phyloP scores from a whole-genome alignment of 2,113 vertebrate genomes.

The Uria lomvia region DNA sequence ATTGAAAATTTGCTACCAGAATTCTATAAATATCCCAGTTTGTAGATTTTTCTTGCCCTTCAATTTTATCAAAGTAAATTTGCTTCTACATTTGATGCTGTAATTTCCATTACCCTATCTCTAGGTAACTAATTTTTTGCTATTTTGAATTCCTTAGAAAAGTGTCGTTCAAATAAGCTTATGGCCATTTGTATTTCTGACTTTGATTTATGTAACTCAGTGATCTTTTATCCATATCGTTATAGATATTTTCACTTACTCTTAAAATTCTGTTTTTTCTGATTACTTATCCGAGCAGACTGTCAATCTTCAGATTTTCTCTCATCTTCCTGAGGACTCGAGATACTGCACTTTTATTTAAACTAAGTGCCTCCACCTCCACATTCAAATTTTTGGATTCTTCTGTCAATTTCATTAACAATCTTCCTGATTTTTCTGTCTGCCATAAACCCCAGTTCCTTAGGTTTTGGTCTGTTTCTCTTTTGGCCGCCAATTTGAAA shows the following conservation, averaged over 20 bases:
- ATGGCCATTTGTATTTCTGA: background rate
- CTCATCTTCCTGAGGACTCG: background rate
- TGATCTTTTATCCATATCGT: background rate
- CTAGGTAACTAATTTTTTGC: background rate
- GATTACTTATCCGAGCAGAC: background rate
- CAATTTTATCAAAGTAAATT: background rate
- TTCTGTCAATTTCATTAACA: background rate
- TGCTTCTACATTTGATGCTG: background rate
- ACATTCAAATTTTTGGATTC: background rate
- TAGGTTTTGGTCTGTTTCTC: background rate
- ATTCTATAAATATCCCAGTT: background rate
- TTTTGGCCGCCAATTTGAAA: background rate
- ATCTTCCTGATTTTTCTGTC: background rate
- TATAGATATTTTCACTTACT: background rate
- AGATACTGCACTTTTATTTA: background rate
- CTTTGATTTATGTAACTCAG: background rate
- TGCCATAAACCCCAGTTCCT: background rate
- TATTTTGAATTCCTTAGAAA: background rate
- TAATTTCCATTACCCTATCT: background rate
- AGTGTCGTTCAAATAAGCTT: background rate
- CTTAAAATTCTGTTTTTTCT: background rate
- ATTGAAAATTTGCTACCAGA: background rate
- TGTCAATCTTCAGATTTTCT: background rate
- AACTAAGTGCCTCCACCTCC: background rate
- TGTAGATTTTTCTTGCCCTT: background rate